A percentile compares a stretch with the other conserved stretches of the same genome.
phyloP scores from a whole-genome alignment of 2,888 invertebrate genomes.

The Saturnia japonica region DNA sequence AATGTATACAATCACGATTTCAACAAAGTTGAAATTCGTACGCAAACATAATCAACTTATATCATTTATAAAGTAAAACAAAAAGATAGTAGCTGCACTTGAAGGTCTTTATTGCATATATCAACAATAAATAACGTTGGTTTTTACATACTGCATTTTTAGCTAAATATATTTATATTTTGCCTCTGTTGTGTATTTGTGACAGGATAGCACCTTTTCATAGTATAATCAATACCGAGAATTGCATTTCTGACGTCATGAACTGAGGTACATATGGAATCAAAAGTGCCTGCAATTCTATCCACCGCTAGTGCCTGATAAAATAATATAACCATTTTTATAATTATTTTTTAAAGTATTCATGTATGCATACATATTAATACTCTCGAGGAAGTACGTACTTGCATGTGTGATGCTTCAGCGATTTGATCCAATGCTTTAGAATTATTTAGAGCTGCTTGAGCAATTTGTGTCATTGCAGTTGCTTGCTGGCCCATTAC shows the following conservation, averaged over 20 bases:
- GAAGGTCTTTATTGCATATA: slow-evolving; percentile 7
- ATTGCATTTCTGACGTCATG: slow-evolving; percentile 68
- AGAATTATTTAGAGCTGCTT: slow-evolving; percentile 58
- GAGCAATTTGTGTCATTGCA: slow-evolving; percentile 64
- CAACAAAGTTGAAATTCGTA: slow-evolving; percentile 1
- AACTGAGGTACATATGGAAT: slow-evolving; percentile 57
- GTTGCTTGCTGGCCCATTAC: slow-evolving; percentile 67
- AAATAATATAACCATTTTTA: slow-evolving; percentile 11
- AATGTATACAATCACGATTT: neutral
- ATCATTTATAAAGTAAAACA: neutral
- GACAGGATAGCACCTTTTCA: slow-evolving; percentile 62
- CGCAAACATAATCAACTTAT: neutral
- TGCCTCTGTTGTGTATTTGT: slow-evolving; percentile 51
- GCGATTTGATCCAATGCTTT: slow-evolving; percentile 64
- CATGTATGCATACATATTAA: neutral
- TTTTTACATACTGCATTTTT: slow-evolving; percentile 16
- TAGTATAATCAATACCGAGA: slow-evolving; percentile 66
- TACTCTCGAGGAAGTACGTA: slow-evolving; percentile 30
- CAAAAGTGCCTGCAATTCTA: slow-evolving; percentile 61
- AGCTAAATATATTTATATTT: slow-evolving; percentile 47
- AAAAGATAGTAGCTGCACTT: neutral
- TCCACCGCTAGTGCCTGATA: slow-evolving; percentile 66
- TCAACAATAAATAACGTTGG: slow-evolving; percentile 4
- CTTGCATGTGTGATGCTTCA: slow-evolving; percentile 70
- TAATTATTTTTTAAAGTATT: slow-evolving; percentile 5